Evolutionary conservation across 2,888 invertebrate genomes (phyloP), one percentile per base, ranked within the genome.

Genomic region (Nowickia ferox): DNA sequence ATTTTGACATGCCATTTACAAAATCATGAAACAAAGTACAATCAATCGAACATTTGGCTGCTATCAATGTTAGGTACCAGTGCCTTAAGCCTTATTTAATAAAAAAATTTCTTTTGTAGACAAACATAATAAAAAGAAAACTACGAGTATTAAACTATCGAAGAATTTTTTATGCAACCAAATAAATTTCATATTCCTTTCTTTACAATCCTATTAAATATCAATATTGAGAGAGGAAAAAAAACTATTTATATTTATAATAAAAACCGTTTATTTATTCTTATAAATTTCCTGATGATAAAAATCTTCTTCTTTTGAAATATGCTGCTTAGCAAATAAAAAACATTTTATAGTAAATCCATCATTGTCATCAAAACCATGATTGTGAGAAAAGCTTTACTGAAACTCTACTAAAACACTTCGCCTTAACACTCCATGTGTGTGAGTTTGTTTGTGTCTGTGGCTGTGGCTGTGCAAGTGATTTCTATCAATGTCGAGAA

Each of bases 341-440:
- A 48, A 46, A 66, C 1, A 55, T 57, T 65, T 77, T 61, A 72
- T 61, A 76, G 66, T 61, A 85, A 79, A 86, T 82, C 75, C 68
- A 78, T 82, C 85, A 86, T 78, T 68, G 78, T 74, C 82, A 79
- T 82, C 78, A 86, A 69, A 69, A 82, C 78, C 81, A 68, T 68
- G 65, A 57, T 57, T 74, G 51, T 42, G 57, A 30, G 30, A 78
- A 78, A 85, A 81, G 78, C 74, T 74, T 61, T 38, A 71, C 61
- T 30, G 6, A 71, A 78, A 72, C 44, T 79, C 79, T 55, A 44
- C 72, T 55, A 76, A 53, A 53, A 65, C 48, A 77, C 69, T 68
- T 11, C 61, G 63, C 51, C 69, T 69, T 53, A 53, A 38, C 46
- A 46, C 66, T 66, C n/a, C 9, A 22, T 63, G 22, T 22, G 30